Base-by-base conservation (phyloP, 2,113 vertebrate genomes). In the Paracanthobrama guichenoti region DNA sequence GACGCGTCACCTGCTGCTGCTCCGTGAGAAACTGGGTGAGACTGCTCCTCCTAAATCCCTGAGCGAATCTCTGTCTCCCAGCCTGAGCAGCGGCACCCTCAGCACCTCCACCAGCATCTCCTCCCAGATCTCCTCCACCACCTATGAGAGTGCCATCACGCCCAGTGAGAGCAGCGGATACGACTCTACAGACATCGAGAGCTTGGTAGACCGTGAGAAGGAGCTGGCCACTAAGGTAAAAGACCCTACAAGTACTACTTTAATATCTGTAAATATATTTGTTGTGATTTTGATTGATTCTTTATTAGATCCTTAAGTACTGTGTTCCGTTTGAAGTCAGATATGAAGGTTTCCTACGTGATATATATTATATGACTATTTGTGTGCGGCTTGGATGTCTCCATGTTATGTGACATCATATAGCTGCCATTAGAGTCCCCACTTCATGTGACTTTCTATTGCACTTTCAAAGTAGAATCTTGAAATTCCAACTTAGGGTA, bases 81-180 rank as follows among this genome's bases (percentile, higher is more conserved):
- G 96, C 86, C 91, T 97, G 91, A 99, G 97, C 94, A 96, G 96
- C 0, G 97, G 95, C 6, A 96, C 96, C 64, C 95, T 99, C 84
- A 99, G 97, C 92, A 98, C 97, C 73, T 99, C 98, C 88, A 99
- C 98, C 92, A 99, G 97, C 93, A 98, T 99, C 87, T 99, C 98
- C 89, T 99, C 98, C 0, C 98, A 99, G 89, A 99, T 99, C 85
- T 99, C 98, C 0, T 97, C 94, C 89, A 96, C 97, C 28, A 99
- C 98, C 8, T 97, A 96, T 1, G 98, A 99, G 91, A 99, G 97
- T 9, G 97, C 97, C 64, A 92, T 98, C 94, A 99, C 97, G 0
- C 97, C 97, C 86, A 99, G 98, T 0, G 98, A 99, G 92, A 99
- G 98, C 96, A 99, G 98, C 3, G 98, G 98, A 87, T 99, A 99